Base-by-base conservation (phyloP, 1,140 invertebrate species). In the Zaprionus capensis region DNA sequence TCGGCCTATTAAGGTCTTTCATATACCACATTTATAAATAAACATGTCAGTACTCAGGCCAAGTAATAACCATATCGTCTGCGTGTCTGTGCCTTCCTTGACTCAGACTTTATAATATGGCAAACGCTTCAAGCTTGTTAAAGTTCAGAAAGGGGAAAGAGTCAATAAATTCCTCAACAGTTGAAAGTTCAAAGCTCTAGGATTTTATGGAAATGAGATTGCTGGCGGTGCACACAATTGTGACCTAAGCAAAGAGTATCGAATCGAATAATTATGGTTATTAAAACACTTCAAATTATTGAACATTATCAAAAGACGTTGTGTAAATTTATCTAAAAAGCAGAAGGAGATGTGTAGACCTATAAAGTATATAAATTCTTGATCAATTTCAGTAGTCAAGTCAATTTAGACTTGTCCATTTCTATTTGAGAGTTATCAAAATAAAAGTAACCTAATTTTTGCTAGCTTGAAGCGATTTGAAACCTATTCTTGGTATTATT, bases 11-110 rank as follows among this genome's bases (percentile, higher is more conserved):
- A 11, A 4, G 31, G 51, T 62, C 49, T 62, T 64, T 34, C 31
- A 11, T 34, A 34, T 11, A 11, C 31, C 31, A 61, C 63, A 56
- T 69, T 69, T 77, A 81, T 81, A 80, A 34, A 34, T 34, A 34
- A 34, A 34, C 31, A 11, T 34, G 31, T 34, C 28, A 31, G 28
- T 31, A 0, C 28, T 31, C 28, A 31, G 6, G 2, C 9, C 31
- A 9, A 86, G 41, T 82, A 81, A 85, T 79, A 85, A 69, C 75
- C 76, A 76, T 80, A 82, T 79, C 76, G 59, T 81, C 61, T 84
- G 68, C 64, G 53, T 80, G 81, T 64, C 58, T 71, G 67, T 77
- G 56, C 71, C 71, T 57, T 81, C 69, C 61, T 82, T 66, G 73
- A 69, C 74, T 81, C 80, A 56, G 36, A 78, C 64, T 75, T 81